Percentiles rank a stretch among this genome's conserved stretches.
phyloP scores from a whole-genome alignment of 2,113 vertebrate species.

The Hypanus sabinus region DNA sequence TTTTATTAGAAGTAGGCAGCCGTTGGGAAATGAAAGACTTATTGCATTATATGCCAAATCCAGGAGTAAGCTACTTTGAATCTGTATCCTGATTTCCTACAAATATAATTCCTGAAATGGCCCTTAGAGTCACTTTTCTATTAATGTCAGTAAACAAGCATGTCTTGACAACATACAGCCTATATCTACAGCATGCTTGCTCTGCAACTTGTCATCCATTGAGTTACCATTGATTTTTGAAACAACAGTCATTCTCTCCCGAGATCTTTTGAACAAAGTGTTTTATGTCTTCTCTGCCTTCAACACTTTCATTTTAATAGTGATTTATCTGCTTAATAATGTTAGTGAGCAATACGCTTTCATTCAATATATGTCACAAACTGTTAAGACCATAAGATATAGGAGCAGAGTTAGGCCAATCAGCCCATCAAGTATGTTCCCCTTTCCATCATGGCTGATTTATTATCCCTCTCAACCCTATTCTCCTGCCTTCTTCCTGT shows the following conservation, averaged over 20 bases:
- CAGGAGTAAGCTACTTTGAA: background rate
- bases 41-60: background rate
- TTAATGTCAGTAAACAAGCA: background rate
- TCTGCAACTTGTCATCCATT: background rate
- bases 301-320: slow-evolving; percentile 19
- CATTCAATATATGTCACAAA: slow-evolving; percentile 3
- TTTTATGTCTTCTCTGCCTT: background rate
- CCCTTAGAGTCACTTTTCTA: background rate
- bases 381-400: background rate
- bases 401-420: too few species aligned
- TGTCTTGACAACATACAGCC: background rate
- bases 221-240: slow-evolving; percentile 22
- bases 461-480: too few species aligned
- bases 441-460: too few species aligned
- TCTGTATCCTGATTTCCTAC: background rate
- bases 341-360: background rate
- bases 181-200: background rate
- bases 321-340: slow-evolving; percentile 28
- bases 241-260: background rate
- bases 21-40: background rate
- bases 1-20: background rate
- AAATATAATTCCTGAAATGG: background rate
- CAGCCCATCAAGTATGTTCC: too few species aligned
- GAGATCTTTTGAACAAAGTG: background rate
- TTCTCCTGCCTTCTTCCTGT: too few species aligned